Conservation (phyloP, 1,140 invertebrate genomes). For the Nymphalis io region DNA sequence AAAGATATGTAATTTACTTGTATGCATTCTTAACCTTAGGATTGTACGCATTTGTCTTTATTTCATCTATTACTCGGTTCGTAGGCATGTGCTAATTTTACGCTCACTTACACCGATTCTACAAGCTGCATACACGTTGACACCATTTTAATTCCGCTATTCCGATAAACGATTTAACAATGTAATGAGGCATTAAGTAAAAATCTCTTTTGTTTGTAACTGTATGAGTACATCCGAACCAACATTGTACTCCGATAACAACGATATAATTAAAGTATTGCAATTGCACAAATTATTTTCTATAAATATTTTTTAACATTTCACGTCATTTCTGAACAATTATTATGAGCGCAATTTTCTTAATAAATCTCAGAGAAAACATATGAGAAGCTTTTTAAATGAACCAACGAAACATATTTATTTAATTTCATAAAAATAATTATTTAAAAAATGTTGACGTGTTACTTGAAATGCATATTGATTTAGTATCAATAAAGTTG, state of each 20-base stretch:
- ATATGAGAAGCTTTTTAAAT: too few species aligned
- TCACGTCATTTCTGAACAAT: too few species aligned
- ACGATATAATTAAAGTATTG: neutral
- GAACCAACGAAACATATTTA: too few species aligned
- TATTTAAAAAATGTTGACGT: too few species aligned
- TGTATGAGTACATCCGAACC: too few species aligned
- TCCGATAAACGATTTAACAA: constrained; percentile 3
- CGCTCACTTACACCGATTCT: constrained; percentile 18
- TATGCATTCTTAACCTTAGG: neutral
- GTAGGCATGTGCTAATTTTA: constrained; percentile 22
- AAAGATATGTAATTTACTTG: neutral
- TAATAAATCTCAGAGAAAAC: too few species aligned
- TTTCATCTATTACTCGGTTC: constrained; percentile 18
- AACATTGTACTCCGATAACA: neutral
- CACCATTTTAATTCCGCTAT: constrained; percentile 17
- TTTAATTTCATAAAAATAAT: too few species aligned
- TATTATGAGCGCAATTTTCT: too few species aligned
- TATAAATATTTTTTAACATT: too few species aligned
- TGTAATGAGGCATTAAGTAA: neutral
- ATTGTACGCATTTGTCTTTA: neutral
- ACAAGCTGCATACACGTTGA: constrained; percentile 15
- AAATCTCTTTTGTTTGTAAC: neutral
- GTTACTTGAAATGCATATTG: too few species aligned
- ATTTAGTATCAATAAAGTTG: too few species aligned
- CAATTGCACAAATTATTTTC: too few species aligned